These are phyloP conservation scores for Brachynemurus nebulosus DNA, from an alignment of 2,888 invertebrate genomes.

Conservation along the genomic window DNA sequence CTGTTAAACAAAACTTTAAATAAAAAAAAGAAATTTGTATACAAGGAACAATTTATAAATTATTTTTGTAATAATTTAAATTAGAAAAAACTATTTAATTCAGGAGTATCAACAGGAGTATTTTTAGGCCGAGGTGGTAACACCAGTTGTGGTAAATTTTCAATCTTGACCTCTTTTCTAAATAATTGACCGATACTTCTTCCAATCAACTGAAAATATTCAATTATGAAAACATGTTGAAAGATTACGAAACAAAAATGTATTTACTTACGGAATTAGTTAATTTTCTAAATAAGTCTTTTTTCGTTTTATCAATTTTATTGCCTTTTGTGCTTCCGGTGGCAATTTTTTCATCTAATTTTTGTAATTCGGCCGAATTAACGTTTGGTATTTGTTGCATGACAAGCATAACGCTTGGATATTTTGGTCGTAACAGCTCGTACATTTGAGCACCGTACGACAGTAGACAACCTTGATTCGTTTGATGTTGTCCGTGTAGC, in stretches of 20 bases:
- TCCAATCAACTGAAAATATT: slow-evolving; percentile 54
- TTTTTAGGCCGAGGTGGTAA: slow-evolving; percentile 24
- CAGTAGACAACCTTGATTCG: slow-evolving; percentile 67
- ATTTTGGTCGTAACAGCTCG: slow-evolving; percentile 64
- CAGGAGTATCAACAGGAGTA: background rate
- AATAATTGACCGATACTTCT: slow-evolving; percentile 77
- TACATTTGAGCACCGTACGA: slow-evolving; percentile 75
- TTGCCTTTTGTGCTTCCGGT: slow-evolving; percentile 51
- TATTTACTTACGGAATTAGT: slow-evolving; percentile 50
- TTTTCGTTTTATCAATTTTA: slow-evolving; percentile 79
- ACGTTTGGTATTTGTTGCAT: slow-evolving; percentile 74
- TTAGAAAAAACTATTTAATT: slow-evolving; percentile 6
- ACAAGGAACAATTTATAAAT: too few species aligned
- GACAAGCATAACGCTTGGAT: slow-evolving; percentile 51
- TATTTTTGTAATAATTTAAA: background rate
- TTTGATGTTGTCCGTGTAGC: slow-evolving; percentile 80
- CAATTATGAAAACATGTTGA: background rate
- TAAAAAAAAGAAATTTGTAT: too few species aligned
- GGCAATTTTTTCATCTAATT: slow-evolving; percentile 72
- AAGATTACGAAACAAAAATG: background rate
- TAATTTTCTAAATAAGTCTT: slow-evolving; percentile 81
- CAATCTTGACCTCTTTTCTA: slow-evolving; percentile 74
- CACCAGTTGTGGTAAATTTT: slow-evolving; percentile 63
- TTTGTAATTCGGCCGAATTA: slow-evolving; percentile 64
- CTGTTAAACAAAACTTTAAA: too few species aligned